These are phyloP conservation scores for Trachemys scripta DNA, from an alignment of 2,113 vertebrate species.

Conservation along the genomic window DNA sequence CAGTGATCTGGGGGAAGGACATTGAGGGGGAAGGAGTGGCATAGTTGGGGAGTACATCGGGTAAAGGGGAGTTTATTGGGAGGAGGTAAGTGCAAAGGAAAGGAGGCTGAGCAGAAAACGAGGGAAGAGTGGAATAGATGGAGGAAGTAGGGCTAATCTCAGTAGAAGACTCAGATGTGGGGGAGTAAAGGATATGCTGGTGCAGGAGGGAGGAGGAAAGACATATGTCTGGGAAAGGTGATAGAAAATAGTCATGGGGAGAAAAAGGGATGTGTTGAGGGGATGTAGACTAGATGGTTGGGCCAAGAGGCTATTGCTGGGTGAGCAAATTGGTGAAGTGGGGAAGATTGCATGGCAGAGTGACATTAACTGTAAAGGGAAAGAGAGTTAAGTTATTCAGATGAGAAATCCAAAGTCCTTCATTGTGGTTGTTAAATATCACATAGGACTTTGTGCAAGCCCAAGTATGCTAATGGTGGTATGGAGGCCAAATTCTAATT, in stretches of 20 bases:
- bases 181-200: neutral
- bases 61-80: neutral
- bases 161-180: neutral
- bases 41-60: constrained; percentile 13
- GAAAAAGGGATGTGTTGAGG: neutral
- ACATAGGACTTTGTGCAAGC: neutral
- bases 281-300: neutral
- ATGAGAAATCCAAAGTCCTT: neutral
- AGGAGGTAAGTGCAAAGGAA: neutral
- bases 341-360: neutral
- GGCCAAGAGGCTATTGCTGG: neutral
- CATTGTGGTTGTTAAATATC: neutral
- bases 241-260: neutral
- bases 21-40: neutral
- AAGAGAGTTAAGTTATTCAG: neutral
- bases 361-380: neutral
- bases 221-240: neutral
- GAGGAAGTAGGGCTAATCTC: neutral
- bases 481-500: neutral
- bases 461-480: neutral
- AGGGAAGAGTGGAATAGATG: neutral
- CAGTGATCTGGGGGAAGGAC: neutral
- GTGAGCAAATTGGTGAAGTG: neutral
- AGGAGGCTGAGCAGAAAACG: neutral
- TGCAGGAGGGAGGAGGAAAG: neutral